Percentiles rank a stretch among this genome's conserved stretches.
These are phyloP conservation scores for Coregonus clupeaformis DNA, from an alignment of 2,113 vertebrate genomes.

Conservation along the genomic window DNA sequence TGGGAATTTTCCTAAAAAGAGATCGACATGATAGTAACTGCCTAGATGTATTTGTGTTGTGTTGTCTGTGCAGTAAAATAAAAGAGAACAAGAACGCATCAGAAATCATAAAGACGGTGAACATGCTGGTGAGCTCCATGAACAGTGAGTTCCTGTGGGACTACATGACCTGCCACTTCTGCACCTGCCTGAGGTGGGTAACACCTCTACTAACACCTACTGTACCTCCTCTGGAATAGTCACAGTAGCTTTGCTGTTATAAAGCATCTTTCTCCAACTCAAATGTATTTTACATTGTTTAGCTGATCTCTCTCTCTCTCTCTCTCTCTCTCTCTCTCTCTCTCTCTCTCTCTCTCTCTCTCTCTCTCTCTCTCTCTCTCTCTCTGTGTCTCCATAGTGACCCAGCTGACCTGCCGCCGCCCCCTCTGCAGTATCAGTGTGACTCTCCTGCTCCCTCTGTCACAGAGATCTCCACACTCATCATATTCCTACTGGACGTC, in stretches of 20 bases:
- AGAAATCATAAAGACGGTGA: slow-evolving; percentile 93
- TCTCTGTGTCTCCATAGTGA: slow-evolving; percentile 47
- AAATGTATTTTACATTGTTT: neutral
- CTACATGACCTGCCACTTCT: slow-evolving; percentile 87
- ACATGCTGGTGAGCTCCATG: slow-evolving; percentile 88
- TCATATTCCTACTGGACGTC: slow-evolving; percentile 91
- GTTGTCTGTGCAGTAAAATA: slow-evolving; percentile 76
- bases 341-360: slow-evolving; percentile 10
- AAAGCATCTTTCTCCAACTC: neutral
- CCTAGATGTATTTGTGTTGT: neutral
- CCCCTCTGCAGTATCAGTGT: slow-evolving; percentile 26
- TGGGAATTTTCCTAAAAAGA: too few species aligned
- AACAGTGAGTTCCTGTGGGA: slow-evolving; percentile 95
- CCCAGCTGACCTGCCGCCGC: slow-evolving; percentile 56
- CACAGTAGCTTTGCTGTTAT: too few species aligned
- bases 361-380: neutral
- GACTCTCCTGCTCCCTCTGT: slow-evolving; percentile 67
- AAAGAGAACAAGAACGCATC: slow-evolving; percentile 92
- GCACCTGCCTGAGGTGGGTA: slow-evolving; percentile 83
- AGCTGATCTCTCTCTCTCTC: too few species aligned
- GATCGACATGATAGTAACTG: neutral
- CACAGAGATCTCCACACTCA: slow-evolving; percentile 84
- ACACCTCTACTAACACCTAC: neutral
- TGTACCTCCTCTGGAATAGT: neutral
- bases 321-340: slow-evolving; percentile 5